Evolutionary conservation across 2,113 vertebrate species (phyloP).

Genomic region (Meriones unguiculatus): DNA sequence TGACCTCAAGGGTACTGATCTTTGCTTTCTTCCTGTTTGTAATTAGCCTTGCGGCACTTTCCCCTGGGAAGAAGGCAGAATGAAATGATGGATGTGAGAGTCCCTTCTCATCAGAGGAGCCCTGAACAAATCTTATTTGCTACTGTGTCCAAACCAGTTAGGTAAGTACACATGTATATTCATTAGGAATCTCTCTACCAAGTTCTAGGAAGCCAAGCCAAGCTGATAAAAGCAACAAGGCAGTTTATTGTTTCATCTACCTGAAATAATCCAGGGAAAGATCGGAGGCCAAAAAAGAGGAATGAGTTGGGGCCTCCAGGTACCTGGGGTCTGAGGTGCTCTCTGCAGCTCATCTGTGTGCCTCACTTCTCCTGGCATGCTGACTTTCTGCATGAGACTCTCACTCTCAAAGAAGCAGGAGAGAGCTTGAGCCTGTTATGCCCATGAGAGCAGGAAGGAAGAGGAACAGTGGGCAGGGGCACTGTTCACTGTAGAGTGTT

Average conservation of each 20-base stretch:
- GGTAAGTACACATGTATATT: constrained; percentile 45
- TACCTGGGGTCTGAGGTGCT: not conserved
- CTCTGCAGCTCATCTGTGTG: not conserved
- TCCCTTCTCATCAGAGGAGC: not conserved
- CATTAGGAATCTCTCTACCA: constrained; percentile 17
- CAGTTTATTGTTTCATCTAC: constrained; percentile 58
- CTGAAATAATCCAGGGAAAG: constrained; percentile 38
- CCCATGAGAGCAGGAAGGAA: not conserved
- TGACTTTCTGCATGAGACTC: not conserved
- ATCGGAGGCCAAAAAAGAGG: not conserved
- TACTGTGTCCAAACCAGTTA: constrained; percentile 60
- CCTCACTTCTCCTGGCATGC: not conserved
- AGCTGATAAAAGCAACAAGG: constrained; percentile 53
- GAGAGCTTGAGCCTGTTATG: not conserved
- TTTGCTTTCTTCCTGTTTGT: constrained; percentile 9
- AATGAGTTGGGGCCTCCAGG: not conserved
- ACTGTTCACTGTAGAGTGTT: no score
- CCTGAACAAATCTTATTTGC: constrained; percentile 17
- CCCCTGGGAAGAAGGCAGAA: not conserved
- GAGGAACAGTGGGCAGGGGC: fast-evolving
- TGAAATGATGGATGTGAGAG: not conserved
- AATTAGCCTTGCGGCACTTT: not conserved
- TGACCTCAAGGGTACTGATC: not conserved
- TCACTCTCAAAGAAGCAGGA: not conserved
- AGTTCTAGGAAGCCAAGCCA: constrained; percentile 47